Conservation (phyloP, 2,797 vertebrate species). For the Rhinophrynus dorsalis region DNA sequence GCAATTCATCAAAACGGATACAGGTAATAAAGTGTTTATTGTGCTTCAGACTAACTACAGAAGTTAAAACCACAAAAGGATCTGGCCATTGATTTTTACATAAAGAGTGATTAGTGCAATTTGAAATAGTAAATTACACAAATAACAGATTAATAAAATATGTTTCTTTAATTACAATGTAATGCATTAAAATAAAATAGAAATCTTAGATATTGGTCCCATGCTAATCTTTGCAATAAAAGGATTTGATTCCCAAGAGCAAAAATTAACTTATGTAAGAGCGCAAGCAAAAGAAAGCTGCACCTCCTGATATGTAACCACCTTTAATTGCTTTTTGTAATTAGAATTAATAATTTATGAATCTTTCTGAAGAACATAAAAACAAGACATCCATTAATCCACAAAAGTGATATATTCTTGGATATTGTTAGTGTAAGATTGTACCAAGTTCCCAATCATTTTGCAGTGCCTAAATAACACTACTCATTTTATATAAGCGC, state of each 20-base stretch:
- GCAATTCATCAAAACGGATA: conserved; percentile 11
- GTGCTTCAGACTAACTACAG: conserved; percentile 15
- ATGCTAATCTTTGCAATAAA: conserved; percentile 28
- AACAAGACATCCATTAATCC: conserved; percentile 9
- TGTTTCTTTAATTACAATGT: conserved; percentile 38
- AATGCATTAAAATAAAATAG: conserved; percentile 26
- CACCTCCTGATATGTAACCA: conserved; percentile 35
- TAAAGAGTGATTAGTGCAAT: conserved; percentile 43
- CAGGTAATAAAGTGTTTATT: conserved; percentile 31
- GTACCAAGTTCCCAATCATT: too few relatives aligned
- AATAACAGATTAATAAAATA: conserved; percentile 44
- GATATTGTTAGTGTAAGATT: background rate
- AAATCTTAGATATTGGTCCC: conserved; percentile 33
- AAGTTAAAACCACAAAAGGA: conserved; percentile 35
- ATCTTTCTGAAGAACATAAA: conserved; percentile 16
- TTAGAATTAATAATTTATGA: conserved; percentile 38
- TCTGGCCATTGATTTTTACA: conserved; percentile 33
- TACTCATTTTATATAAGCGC: too few relatives aligned
- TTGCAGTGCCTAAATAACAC: too few relatives aligned
- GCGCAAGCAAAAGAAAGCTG: conserved; percentile 5
- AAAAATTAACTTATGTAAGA: conserved; percentile 23
- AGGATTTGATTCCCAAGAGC: conserved; percentile 27
- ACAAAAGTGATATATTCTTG: background rate
- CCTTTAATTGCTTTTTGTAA: conserved; percentile 42
- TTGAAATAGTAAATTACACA: conserved; percentile 45